Conservation (phyloP, 2,888 invertebrate genomes). For the Epiperipatus broadwayi region DNA sequence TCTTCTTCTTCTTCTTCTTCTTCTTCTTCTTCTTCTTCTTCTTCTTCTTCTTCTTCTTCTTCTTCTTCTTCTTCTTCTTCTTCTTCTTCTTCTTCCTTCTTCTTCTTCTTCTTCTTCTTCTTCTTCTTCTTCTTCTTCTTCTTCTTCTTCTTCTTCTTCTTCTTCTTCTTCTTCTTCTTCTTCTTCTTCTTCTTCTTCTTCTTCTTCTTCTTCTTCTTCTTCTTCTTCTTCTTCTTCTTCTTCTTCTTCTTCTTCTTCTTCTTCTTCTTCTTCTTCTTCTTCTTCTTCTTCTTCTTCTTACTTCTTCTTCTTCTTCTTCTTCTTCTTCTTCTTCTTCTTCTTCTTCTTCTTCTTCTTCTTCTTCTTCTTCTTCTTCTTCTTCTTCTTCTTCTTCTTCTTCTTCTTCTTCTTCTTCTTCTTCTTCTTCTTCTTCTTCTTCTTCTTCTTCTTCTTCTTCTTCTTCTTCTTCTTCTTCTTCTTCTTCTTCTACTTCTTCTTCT, state of each 20-base stretch:
- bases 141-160: conserved; percentile 3
- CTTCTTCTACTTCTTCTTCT: conserved; percentile 1
- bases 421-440: conserved; percentile 3
- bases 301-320: no score
- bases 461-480: conserved; percentile 3
- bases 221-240: conserved; percentile 3
- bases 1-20: no score
- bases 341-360: conserved; percentile 3
- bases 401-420: conserved; percentile 3
- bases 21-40: no score
- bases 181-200: conserved; percentile 3
- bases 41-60: no score
- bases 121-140: conserved; percentile 3
- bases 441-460: conserved; percentile 3
- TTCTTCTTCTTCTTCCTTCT: conserved; percentile 3
- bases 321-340: conserved; percentile 3
- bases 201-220: conserved; percentile 3
- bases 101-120: conserved; percentile 3
- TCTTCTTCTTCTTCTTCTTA: conserved; percentile 3
- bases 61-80: no score
- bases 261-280: conserved; percentile 3
- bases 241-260: conserved; percentile 3
- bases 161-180: conserved; percentile 3
- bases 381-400: conserved; percentile 3
- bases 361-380: conserved; percentile 3